A percentile compares a stretch with the other conserved stretches of the same genome.
Evolutionary conservation across 2,888 invertebrate species (phyloP).

Genomic region (Heliconius hortense): DNA sequence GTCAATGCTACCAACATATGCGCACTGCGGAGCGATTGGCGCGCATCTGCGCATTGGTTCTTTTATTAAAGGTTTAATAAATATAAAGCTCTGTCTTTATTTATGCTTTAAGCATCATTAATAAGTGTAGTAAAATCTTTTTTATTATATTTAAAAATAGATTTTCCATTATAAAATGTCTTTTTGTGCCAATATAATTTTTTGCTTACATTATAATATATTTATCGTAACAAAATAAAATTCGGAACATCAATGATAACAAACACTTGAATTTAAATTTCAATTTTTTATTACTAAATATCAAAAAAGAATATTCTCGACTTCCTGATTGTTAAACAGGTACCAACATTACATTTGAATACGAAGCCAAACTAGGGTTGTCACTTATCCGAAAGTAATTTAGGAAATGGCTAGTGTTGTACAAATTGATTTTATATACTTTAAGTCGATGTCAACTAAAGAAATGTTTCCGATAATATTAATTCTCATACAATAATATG

Average conservation of each 20-base stretch:
- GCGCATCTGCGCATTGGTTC: slow-evolving; percentile 63
- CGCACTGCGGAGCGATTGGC: slow-evolving; percentile 64
- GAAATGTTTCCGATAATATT: neutral
- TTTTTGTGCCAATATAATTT: neutral
- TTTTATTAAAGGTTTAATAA: neutral
- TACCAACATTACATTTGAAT: slow-evolving; percentile 45
- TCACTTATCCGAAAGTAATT: slow-evolving; percentile 41
- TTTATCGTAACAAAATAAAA: neutral
- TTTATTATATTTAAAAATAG: neutral
- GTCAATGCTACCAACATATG: slow-evolving; percentile 73
- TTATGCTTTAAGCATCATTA: neutral
- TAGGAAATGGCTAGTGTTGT: slow-evolving; percentile 56
- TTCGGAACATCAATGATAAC: neutral
- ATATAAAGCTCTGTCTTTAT: neutral
- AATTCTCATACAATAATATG: too few relatives aligned
- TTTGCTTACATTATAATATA: neutral
- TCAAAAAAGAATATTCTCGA: slow-evolving; percentile 27
- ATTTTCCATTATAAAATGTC: neutral
- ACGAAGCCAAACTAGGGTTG: slow-evolving; percentile 42
- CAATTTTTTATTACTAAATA: slow-evolving; percentile 10
- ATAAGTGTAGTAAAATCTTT: neutral
- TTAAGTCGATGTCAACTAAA: neutral
- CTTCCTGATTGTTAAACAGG: slow-evolving; percentile 10
- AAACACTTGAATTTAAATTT: neutral
- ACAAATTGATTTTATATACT: neutral